Evolutionary conservation across 1,140 invertebrate genomes (phyloP).

Genomic region (Galleria mellonella): DNA sequence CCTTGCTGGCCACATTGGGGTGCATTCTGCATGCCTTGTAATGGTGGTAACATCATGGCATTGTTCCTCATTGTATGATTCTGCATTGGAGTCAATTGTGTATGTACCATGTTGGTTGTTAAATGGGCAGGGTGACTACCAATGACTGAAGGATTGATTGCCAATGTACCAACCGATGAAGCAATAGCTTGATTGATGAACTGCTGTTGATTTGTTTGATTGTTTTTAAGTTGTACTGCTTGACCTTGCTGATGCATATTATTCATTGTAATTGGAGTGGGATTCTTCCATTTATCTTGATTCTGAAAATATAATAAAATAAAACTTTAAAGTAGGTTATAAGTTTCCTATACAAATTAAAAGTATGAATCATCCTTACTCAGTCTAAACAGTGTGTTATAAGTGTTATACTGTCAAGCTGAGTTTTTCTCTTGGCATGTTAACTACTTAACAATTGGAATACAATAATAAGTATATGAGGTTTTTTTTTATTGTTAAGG

Average conservation of each 20-base stretch:
- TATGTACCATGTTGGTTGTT: constrained; percentile 69
- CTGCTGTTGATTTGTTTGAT: constrained; percentile 75
- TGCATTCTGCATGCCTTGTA: constrained; percentile 64
- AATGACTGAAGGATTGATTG: constrained; percentile 77
- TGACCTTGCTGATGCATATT: constrained; percentile 57
- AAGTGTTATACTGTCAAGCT: too few relatives aligned
- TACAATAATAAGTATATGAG: too few relatives aligned
- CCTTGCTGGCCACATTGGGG: constrained; percentile 65
- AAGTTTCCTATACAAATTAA: too few relatives aligned
- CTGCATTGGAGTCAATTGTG: constrained; percentile 65
- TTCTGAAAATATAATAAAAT: constrained; percentile 71
- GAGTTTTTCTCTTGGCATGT: too few relatives aligned
- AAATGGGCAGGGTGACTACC: constrained; percentile 62
- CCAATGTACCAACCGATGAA: constrained; percentile 73
- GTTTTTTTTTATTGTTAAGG: too few relatives aligned
- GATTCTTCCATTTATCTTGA: constrained; percentile 83
- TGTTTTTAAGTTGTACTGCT: constrained; percentile 60
- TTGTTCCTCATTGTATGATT: constrained; percentile 60
- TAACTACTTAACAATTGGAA: too few relatives aligned
- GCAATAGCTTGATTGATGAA: constrained; percentile 74
- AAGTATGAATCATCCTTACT: too few relatives aligned
- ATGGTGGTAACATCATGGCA: constrained; percentile 60
- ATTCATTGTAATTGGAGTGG: constrained; percentile 62
- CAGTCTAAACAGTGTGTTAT: too few relatives aligned
- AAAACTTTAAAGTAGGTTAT: too few relatives aligned